These are phyloP conservation scores for Oscheius myriophilus DNA, from an alignment of 2,888 invertebrate genomes.

Conservation along the genomic window DNA sequence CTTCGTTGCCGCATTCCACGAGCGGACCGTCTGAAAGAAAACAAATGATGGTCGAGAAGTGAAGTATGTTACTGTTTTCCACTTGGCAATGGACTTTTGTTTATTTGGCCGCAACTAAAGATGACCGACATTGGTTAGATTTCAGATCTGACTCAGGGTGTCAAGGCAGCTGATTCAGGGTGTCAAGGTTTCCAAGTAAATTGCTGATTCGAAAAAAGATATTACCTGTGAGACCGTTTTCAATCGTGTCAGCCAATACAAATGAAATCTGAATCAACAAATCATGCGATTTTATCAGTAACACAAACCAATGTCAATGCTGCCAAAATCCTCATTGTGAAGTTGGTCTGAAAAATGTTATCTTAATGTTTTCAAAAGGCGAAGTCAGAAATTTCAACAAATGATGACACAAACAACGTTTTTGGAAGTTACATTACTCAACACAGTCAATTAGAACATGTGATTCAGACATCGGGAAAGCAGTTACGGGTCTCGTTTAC, in stretches of 20 bases:
- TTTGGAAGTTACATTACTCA: too few relatives aligned
- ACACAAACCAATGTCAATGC: too few relatives aligned
- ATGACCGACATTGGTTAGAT: not conserved
- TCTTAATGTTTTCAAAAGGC: too few relatives aligned
- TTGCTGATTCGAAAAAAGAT: too few relatives aligned
- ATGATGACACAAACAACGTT: too few relatives aligned
- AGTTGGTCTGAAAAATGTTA: too few relatives aligned
- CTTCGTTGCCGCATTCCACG: conserved; percentile 57
- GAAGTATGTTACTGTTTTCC: not conserved
- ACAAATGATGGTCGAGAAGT: not conserved
- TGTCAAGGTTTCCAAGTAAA: not conserved
- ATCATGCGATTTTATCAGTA: too few relatives aligned
- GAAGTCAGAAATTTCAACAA: too few relatives aligned
- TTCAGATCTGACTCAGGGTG: not conserved
- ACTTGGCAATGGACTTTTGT: not conserved
- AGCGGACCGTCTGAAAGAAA: conserved; percentile 49
- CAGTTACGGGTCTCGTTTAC: too few relatives aligned
- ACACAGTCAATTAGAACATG: too few relatives aligned
- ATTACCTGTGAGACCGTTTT: conserved; percentile 25
- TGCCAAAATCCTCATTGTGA: too few relatives aligned
- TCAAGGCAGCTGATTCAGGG: not conserved
- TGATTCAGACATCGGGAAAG: too few relatives aligned
- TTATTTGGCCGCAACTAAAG: not conserved
- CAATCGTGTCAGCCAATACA: conserved; percentile 16
- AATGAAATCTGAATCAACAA: conserved; percentile 9